Evolutionary conservation across 2,797 vertebrate species (phyloP).

Genomic region (Tadarida brasiliensis): DNA sequence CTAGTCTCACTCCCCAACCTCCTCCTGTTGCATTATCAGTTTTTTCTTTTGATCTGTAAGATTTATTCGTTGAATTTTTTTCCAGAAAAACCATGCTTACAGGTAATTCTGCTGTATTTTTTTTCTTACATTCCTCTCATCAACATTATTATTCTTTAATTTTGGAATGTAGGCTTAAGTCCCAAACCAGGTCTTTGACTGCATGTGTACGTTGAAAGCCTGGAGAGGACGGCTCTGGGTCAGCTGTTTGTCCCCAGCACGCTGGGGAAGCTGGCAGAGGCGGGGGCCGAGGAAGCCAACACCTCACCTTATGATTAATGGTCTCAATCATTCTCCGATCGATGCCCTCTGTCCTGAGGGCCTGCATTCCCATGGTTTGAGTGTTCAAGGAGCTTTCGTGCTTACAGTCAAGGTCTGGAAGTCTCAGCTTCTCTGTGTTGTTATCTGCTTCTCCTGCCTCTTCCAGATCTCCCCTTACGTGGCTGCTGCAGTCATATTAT

Average conservation of each 20-base stretch:
- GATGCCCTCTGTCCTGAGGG: background rate
- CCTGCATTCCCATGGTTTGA: background rate
- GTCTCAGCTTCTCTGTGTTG: background rate
- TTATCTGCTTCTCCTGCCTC: background rate
- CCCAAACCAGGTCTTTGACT: background rate
- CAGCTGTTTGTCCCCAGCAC: background rate
- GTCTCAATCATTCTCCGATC: background rate
- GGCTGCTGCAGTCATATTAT: background rate
- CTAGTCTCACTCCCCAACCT: background rate
- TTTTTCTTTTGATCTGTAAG: constrained; percentile 31
- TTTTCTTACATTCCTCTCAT: background rate
- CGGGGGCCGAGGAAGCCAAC: background rate
- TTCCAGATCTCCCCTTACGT: background rate
- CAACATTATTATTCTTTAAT: background rate
- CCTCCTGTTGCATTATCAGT: background rate
- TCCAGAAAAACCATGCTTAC: background rate
- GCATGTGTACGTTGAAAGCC: background rate
- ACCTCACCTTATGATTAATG: background rate
- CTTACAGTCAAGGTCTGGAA: background rate
- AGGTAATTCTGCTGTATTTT: background rate
- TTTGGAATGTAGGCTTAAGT: background rate
- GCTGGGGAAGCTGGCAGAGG: background rate
- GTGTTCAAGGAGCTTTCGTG: background rate
- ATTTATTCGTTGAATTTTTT: background rate
- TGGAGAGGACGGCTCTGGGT: background rate